A percentile compares a stretch with the other conserved stretches of the same genome.
Evolutionary conservation across 1,140 invertebrate species (phyloP).

Genomic region (Aphidius ervi): DNA sequence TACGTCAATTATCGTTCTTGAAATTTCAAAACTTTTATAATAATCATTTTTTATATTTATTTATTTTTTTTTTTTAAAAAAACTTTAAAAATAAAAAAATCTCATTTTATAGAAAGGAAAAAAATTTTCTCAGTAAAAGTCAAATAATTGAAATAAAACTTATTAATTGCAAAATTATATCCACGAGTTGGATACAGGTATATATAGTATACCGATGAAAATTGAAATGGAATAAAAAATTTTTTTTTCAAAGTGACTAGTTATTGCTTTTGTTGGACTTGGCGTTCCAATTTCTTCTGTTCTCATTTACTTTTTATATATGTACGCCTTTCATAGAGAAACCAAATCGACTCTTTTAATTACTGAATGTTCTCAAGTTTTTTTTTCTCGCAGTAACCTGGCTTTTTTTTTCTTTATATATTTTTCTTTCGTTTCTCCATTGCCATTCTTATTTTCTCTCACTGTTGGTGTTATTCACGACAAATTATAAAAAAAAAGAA

Average conservation of each 20-base stretch:
- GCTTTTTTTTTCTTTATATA: constrained; percentile 22
- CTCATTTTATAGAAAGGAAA: constrained; percentile 1
- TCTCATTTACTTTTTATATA: constrained; percentile 21
- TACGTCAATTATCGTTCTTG: too few relatives aligned
- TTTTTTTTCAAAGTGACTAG: neutral
- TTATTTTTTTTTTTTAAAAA: neutral
- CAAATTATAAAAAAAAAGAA: constrained; percentile 30
- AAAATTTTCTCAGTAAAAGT: neutral
- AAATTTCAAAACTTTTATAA: too few relatives aligned
- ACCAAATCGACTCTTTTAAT: constrained; percentile 34
- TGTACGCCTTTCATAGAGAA: constrained; percentile 25
- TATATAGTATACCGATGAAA: neutral
- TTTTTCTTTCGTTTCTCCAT: constrained; percentile 18
- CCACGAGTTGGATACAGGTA: neutral
- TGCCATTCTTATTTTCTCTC: constrained; percentile 12
- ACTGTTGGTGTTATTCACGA: constrained; percentile 21
- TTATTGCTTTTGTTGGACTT: constrained; percentile 8
- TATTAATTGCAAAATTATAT: constrained; percentile 17
- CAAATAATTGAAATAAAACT: constrained; percentile 18
- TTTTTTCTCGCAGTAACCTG: constrained; percentile 23
- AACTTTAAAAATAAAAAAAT: neutral
- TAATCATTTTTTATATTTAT: too few relatives aligned
- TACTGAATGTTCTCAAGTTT: constrained; percentile 28
- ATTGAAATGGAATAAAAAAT: neutral
- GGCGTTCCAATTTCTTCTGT: neutral